Percentiles rank a stretch among this genome's conserved stretches.
Evolutionary conservation across 1,140 invertebrate genomes (phyloP).

Genomic region (Glomeris maerens): DNA sequence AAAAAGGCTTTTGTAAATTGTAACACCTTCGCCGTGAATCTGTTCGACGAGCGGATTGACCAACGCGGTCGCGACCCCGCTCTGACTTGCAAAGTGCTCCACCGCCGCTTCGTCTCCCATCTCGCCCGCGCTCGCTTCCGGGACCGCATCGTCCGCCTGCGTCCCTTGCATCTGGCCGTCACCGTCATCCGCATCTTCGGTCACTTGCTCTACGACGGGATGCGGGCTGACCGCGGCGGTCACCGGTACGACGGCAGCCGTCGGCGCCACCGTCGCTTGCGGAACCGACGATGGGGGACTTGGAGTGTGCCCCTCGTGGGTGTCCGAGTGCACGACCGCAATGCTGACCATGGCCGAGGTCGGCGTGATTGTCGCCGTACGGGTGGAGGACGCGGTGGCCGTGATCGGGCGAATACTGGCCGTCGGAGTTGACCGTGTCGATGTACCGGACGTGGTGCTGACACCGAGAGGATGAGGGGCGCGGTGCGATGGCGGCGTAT

Average conservation of each 20-base stretch:
- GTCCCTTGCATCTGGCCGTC: constrained; percentile 40
- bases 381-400: constrained; percentile 49
- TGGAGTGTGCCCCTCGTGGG: constrained; percentile 16
- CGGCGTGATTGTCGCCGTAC: constrained; percentile 23
- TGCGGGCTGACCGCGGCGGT: constrained; percentile 17
- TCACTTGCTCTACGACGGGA: background rate
- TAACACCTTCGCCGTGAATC: no score
- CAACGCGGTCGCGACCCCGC: no score
- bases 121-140: constrained; percentile 7
- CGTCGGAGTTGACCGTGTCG: constrained; percentile 50
- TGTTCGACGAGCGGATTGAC: no score
- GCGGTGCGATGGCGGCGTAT: constrained; percentile 22
- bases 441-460: constrained; percentile 24
- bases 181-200: no score
- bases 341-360: constrained; percentile 14
- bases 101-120: constrained; percentile 8
- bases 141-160: constrained; percentile 28
- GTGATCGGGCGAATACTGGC: constrained; percentile 78
- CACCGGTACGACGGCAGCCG: constrained; percentile 18
- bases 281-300: background rate
- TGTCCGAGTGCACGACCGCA: constrained; percentile 17
- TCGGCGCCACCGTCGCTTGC: constrained; percentile 19
- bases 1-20: no score
- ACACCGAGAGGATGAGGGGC: constrained; percentile 28
- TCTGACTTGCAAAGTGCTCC: no score